A percentile compares a stretch with the other conserved stretches of the same genome.
These are phyloP conservation scores for Stigmatopora nigra DNA, from an alignment of 2,113 vertebrate species.

Conservation along the genomic window DNA sequence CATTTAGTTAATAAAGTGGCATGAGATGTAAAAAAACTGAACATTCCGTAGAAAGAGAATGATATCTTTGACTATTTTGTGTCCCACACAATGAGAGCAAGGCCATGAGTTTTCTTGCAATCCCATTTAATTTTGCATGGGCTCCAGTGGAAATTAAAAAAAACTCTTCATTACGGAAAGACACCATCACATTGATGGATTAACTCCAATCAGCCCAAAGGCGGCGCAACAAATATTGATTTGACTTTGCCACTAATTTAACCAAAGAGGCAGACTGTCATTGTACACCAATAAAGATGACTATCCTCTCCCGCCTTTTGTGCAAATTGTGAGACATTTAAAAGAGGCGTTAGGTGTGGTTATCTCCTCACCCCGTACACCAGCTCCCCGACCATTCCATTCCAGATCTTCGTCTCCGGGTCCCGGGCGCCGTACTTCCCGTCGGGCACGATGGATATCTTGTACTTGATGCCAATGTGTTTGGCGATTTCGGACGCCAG, in stretches of 20 bases:
- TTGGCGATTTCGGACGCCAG: conserved; percentile 98
- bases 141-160: background rate
- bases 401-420: conserved; percentile 99
- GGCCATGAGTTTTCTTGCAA: background rate
- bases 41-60: too few species aligned
- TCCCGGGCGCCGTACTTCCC: conserved; percentile 98
- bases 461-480: conserved; percentile 99
- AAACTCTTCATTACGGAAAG: background rate
- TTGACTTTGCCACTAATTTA: background rate
- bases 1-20: too few species aligned
- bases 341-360: too few species aligned
- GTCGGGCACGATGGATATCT: conserved; percentile 97
- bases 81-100: too few species aligned
- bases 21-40: too few species aligned
- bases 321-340: background rate
- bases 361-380: conserved; percentile 91
- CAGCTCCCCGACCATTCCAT: conserved; percentile 99
- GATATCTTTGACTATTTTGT: too few species aligned
- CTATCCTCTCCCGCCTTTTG: background rate
- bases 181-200: background rate
- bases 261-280: background rate
- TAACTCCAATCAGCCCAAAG: background rate
- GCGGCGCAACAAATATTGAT: background rate
- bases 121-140: background rate
- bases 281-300: too few species aligned